Base-by-base conservation (phyloP, 1,140 invertebrate genomes). In the Holotrichia oblita region DNA sequence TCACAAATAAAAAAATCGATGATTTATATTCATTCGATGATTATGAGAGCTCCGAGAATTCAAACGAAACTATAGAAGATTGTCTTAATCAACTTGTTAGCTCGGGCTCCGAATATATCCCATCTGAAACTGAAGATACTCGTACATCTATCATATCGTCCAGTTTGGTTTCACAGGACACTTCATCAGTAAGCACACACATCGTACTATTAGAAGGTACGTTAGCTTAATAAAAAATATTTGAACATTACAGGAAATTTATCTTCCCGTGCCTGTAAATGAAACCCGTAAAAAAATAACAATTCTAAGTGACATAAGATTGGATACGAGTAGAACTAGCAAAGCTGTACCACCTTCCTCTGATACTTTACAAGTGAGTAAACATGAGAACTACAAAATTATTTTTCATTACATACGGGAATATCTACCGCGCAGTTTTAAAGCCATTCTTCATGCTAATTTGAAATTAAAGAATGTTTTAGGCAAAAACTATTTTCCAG, bases 261-360 rank as follows among this genome's bases (percentile, higher is more conserved):
- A 48, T 6, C 44, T 48, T 10, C 44, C 44, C n/a, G 44, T 48
- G 44, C n/a, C 44, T 48, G 10, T 48, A 48, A 48, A 48, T 48
- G 44, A 48, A 48, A 48, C 44, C 44, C 44, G 44, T 48, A 8
- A 48, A 48, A 48, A 48, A 48, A 48, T 48, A 48, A 48, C 44
- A 48, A 48, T 48, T 48, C 44, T 48, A 48, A 48, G 44, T 48
- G 44, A 48, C 44, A 48, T 48, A 48, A 8, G n/a, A 48, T 48
- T 48, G n/a, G 44, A 17, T 10, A 48, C n/a, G 44, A 48, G 44
- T 48, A 10, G 10, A 48, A 48, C 44, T 48, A 48, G 44, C n/a
- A 48, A 48, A 48, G 2, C 44, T 48, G 44, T 48, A 48, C 44
- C n/a, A 48, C 44, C 44, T 10, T 48, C 44, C 2, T 48, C n/a